Percentiles rank a stretch among this genome's conserved stretches.
These are phyloP conservation scores for Drosophila teissieri DNA, from an alignment of 1,140 invertebrate genomes.

Conservation along the genomic window DNA sequence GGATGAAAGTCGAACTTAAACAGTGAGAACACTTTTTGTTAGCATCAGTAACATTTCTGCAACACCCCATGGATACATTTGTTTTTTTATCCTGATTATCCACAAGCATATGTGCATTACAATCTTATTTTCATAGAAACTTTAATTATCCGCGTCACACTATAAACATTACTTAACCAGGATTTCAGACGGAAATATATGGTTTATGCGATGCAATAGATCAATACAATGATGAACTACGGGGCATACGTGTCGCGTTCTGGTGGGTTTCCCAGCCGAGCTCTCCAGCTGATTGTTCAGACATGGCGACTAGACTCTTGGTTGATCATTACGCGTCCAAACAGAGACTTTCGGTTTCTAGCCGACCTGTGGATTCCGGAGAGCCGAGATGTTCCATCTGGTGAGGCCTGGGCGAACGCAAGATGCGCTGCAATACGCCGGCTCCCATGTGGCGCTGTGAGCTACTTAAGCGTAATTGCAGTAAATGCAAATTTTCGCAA, in stretches of 20 bases:
- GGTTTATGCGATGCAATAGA: too few relatives aligned
- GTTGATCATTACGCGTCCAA: slow-evolving; percentile 38
- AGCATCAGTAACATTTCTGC: too few relatives aligned
- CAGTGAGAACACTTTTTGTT: too few relatives aligned
- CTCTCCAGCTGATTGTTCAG: slow-evolving; percentile 3
- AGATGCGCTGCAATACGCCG: slow-evolving; percentile 31
- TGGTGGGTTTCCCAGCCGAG: slow-evolving; percentile 6
- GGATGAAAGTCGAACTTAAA: too few relatives aligned
- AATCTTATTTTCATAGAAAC: too few relatives aligned
- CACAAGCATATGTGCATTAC: too few relatives aligned
- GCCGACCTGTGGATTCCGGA: background rate
- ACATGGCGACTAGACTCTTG: too few relatives aligned
- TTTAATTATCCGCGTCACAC: too few relatives aligned
- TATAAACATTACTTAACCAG: too few relatives aligned
- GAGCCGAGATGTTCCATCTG: background rate
- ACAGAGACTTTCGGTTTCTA: slow-evolving; percentile 46
- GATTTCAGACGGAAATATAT: too few relatives aligned
- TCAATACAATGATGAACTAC: background rate
- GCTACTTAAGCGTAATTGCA: slow-evolving; percentile 73
- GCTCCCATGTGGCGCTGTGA: slow-evolving; percentile 39
- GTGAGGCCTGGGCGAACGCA: slow-evolving; percentile 16
- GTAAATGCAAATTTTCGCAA: slow-evolving; percentile 70
- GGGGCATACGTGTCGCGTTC: background rate
- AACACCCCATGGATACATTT: too few relatives aligned
- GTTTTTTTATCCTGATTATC: too few relatives aligned